Evolutionary conservation across 2,113 vertebrate species (phyloP), one percentile per base, ranked within the genome.

Genomic region (Planiliza haematocheilus): DNA sequence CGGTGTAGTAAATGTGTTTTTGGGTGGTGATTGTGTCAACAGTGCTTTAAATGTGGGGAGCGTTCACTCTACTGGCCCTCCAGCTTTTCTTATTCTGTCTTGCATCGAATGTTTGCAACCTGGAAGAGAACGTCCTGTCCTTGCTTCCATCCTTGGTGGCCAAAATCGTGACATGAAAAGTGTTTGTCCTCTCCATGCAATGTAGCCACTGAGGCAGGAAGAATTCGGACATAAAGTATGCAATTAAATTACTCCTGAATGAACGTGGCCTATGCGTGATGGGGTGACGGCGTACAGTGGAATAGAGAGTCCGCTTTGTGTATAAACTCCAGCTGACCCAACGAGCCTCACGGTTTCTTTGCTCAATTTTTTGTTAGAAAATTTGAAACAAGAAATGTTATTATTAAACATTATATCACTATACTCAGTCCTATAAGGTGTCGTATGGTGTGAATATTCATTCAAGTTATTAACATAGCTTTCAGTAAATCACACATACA

Each of bases 171-270:
- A 76, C 61, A 81, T 74, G 72, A 67, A 83, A 74, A 75, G 51
- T 51, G 64, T 75, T 80, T 85, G 76, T 88, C 76, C 72, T 64
- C 64, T 7, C 37, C 41, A 62, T 84, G 87, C 84, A 87, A 90
- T 76, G 81, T 59, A 79, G 74, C 79, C 59, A 34, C 81, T 85
- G 82, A 82, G 71, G 72, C 79, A 56, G 61, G 70, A 85, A 80
- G 78, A 91, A 90, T 85, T 60, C 50, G 5, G 57, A 70, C 82
- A 90, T 89, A 70, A 89, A 92, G 86, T 91, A 89, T 83, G 83
- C 84, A 90, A 91, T 92, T 90, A 88, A 92, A 86, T 89, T 79
- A 84, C 74, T 81, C 74, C 81, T 86, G 73, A 90, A 89, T 86
- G 84, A 86, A 92, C 84, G 79, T 74, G 73, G 86, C 79, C 85